Percentiles rank a stretch among this genome's conserved stretches.
Evolutionary conservation across 2,888 invertebrate genomes (phyloP).

Genomic region (Acheta domesticus): DNA sequence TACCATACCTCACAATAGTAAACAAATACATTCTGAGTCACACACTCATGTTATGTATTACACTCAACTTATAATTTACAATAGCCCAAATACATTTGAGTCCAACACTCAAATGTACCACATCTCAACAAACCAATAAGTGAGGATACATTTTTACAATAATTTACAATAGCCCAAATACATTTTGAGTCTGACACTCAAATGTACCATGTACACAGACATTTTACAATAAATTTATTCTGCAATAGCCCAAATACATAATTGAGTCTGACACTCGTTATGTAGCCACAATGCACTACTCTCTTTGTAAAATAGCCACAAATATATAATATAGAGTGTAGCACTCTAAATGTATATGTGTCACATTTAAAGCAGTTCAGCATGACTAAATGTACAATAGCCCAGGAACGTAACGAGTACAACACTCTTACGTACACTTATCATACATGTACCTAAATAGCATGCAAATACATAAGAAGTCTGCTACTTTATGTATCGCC

Average conservation of each 20-base stretch:
- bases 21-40: slow-evolving; percentile 33
- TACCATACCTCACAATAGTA: slow-evolving; percentile 18
- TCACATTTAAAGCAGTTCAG: slow-evolving; percentile 20
- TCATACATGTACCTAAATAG: slow-evolving; percentile 24
- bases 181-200: slow-evolving; percentile 35
- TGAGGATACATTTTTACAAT: slow-evolving; percentile 30
- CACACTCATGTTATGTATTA: slow-evolving; percentile 35
- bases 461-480: slow-evolving; percentile 32
- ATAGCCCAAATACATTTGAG: slow-evolving; percentile 35
- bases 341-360: slow-evolving; percentile 33
- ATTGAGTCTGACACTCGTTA: slow-evolving; percentile 33
- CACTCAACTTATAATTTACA: slow-evolving; percentile 29
- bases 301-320: slow-evolving; percentile 32
- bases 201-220: slow-evolving; percentile 33
- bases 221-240: slow-evolving; percentile 32
- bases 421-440: slow-evolving; percentile 27
- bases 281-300: slow-evolving; percentile 31
- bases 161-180: slow-evolving; percentile 37
- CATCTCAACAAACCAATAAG: slow-evolving; percentile 30
- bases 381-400: slow-evolving; percentile 30
- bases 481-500: slow-evolving; percentile 34
- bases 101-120: slow-evolving; percentile 34
- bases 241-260: slow-evolving; percentile 37
- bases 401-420: slow-evolving; percentile 29
- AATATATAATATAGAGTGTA: slow-evolving; percentile 33